Base-by-base conservation (phyloP, 2,113 vertebrate species). In the Pungitius pungitius region DNA sequence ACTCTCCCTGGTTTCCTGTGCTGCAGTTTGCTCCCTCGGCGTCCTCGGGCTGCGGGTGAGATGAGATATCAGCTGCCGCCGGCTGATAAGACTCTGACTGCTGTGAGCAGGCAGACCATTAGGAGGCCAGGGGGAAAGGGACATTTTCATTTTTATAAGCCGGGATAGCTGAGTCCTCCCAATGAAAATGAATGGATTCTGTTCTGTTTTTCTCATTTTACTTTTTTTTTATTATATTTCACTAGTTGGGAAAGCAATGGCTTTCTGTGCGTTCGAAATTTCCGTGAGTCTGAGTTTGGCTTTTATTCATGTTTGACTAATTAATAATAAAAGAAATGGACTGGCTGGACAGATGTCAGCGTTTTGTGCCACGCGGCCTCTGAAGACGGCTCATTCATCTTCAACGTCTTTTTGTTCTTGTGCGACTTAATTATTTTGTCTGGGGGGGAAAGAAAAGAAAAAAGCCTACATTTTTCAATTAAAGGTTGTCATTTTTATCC, bases 381-480 rank as follows among this genome's bases (percentile, higher is more conserved):
- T 37, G 40, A 20, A 54, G 56, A 64, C 40, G 6, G 5, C 7
- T 35, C 6, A 8, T 65, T 13, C 57, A 10, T 77, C 26, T 63
- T 49, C 13, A 67, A 24, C 2, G 9, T 47, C 42, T 37, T 75
- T 69, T 65, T 71, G 75, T 69, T 35, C 27, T 72, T 69, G 56
- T 71, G 7, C 22, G 69, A 40, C 18, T 42, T 73, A 78, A 83
- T 81, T 77, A 80, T 81, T 90, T 84, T 88, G 76, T 75, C 24
- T 22, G 65, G 90, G n/a, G n/a, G n/a, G n/a, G n/a, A n/a, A n/a
- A 91, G 89, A 85, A 89, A 82, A 62, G 76, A 64, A 75, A 70
- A 60, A 15, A 1, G 5, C 33, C 15, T 42, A 3, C n/a, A 22
- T 60, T 85, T 60, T 90, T 83, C 39, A 78, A 85, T 58, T 13